Evolutionary conservation across 2,113 vertebrate genomes (phyloP).

Genomic region (Hyperopisus bebe): DNA sequence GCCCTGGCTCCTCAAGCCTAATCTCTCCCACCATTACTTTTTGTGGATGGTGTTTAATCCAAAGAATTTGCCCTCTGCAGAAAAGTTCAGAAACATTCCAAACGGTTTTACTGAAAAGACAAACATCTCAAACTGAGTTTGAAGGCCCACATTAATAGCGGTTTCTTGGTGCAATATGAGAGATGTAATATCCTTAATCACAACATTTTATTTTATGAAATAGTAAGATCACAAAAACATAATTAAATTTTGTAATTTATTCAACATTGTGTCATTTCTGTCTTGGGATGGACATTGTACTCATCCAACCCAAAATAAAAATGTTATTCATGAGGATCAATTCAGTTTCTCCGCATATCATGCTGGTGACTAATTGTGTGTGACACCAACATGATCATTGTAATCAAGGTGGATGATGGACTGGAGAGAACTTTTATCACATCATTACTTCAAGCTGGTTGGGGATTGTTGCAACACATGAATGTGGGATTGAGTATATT

Average conservation of each 20-base stretch:
- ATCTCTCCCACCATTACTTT: background rate
- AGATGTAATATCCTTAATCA: background rate
- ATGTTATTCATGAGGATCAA: background rate
- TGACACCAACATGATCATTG: background rate
- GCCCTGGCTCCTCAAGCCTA: background rate
- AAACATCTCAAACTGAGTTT: constrained; percentile 1
- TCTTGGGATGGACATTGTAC: background rate
- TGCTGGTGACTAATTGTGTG: background rate
- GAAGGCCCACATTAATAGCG: background rate
- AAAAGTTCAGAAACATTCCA: background rate
- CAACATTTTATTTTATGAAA: background rate
- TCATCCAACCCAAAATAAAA: background rate
- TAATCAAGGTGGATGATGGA: background rate
- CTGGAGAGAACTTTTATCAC: background rate
- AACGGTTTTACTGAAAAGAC: background rate
- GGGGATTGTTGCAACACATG: background rate
- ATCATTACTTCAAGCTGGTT: background rate
- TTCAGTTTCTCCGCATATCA: background rate
- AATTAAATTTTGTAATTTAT: background rate
- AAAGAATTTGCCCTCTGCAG: background rate
- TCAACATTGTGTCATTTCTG: background rate
- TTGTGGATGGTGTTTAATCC: background rate
- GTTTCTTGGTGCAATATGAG: background rate
- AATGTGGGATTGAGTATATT: background rate
- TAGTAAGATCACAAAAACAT: background rate